phyloP scores from a whole-genome alignment of 1,140 invertebrate genomes.

The Cherax destructor region DNA sequence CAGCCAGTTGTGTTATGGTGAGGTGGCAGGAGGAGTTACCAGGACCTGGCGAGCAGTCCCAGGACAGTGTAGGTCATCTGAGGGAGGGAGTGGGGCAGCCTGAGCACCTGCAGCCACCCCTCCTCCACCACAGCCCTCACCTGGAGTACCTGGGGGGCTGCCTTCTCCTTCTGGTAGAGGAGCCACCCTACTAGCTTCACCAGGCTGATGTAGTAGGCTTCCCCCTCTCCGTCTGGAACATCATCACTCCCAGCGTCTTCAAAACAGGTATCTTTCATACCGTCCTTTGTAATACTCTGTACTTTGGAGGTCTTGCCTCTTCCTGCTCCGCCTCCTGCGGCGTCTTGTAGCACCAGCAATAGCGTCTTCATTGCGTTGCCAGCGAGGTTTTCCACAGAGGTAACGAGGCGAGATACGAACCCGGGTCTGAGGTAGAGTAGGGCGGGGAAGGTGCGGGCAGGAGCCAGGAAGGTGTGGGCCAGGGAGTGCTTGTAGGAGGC shows the following conservation, averaged over 20 bases:
- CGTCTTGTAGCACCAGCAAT: background rate
- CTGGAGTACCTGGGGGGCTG: conserved; percentile 38
- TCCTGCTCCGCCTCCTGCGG: conserved; percentile 1
- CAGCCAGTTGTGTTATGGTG: too few species aligned
- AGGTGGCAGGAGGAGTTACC: conserved; percentile 11
- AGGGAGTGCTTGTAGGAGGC: conserved; percentile 74
- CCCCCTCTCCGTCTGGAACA: conserved; percentile 23
- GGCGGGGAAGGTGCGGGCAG: conserved; percentile 72
- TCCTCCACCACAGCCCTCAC: conserved; percentile 2
- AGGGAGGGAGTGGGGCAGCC: background rate
- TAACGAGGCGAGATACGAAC: background rate
- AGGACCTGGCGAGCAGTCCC: conserved; percentile 24
- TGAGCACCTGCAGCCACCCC: background rate
- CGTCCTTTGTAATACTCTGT: background rate
- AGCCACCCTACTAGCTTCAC: conserved; percentile 50
- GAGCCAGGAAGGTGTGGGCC: conserved; percentile 74
- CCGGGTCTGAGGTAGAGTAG: conserved; percentile 51
- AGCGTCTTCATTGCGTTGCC: background rate
- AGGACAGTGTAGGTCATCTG: conserved; percentile 8
- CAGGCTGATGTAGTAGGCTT: conserved; percentile 47
- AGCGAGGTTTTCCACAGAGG: background rate
- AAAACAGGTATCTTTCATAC: background rate
- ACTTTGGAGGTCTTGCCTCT: too few species aligned
- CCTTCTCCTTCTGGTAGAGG: conserved; percentile 13
- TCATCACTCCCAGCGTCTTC: background rate